Evolutionary conservation across 2,797 vertebrate species (phyloP).

Genomic region (Distichodus sexfasciatus): DNA sequence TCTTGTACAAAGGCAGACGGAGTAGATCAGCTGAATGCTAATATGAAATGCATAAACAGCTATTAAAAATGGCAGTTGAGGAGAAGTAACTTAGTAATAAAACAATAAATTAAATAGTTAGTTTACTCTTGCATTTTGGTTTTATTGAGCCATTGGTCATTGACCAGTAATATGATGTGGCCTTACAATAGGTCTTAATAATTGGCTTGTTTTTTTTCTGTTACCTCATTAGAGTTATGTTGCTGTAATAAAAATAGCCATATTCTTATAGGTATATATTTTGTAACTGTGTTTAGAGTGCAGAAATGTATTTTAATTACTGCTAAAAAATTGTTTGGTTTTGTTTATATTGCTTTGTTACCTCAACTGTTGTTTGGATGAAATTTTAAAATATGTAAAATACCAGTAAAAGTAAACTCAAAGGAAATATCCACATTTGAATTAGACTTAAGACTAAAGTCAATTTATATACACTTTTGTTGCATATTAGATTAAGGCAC

Average conservation of each 20-base stretch:
- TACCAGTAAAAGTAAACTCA: neutral
- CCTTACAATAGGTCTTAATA: slow-evolving; percentile 22
- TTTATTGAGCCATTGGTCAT: slow-evolving; percentile 12
- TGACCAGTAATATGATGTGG: slow-evolving; percentile 11
- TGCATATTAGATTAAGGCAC: neutral
- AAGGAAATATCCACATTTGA: too few relatives aligned
- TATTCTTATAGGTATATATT: slow-evolving; percentile 29
- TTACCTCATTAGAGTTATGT: slow-evolving; percentile 3
- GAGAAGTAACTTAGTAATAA: slow-evolving; percentile 12
- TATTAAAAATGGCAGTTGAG: neutral
- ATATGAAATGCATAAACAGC: neutral
- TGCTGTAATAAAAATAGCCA: slow-evolving; percentile 27
- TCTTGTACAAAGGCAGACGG: slow-evolving; percentile 17
- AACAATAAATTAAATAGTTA: neutral
- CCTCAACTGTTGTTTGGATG: slow-evolving; percentile 32
- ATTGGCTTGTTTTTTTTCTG: slow-evolving; percentile 1
- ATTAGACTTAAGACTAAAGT: too few relatives aligned
- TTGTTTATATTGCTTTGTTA: slow-evolving; percentile 31
- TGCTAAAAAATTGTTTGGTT: slow-evolving; percentile 33
- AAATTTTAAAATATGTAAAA: too few relatives aligned
- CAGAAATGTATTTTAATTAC: neutral
- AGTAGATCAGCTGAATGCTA: neutral
- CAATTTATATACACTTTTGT: neutral
- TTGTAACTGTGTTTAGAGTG: slow-evolving; percentile 20
- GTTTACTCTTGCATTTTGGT: slow-evolving; percentile 8